Base-by-base conservation (phyloP, 2,113 vertebrate genomes). In the Grallaria varia region DNA sequence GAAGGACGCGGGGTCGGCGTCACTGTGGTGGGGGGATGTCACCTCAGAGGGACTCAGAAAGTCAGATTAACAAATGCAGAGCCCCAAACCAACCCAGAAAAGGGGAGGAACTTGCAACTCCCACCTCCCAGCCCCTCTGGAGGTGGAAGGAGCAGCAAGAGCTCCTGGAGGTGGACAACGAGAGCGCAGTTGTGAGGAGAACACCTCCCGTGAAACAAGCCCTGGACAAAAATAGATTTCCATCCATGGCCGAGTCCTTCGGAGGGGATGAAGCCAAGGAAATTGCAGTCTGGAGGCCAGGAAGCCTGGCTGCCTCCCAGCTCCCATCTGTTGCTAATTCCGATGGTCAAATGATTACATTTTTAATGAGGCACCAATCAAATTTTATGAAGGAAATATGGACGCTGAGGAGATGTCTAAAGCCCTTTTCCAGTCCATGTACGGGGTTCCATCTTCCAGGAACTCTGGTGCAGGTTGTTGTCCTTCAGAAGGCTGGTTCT, bases 361-460 rank as follows among this genome's bases (percentile, higher is more conserved):
- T 81, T 91, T 96, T 96, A 96, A 95, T 94, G 94, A 96, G 93
- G 89, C 90, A 89, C 66, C 90, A 25, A 72, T 93, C 94, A 83
- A 56, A 47, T 53, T 93, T 92, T 84, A 88, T 67, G 73, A 91
- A 93, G 93, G 90, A 87, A 96, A 89, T 35, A 5, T 35, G 91
- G 81, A 63, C 0, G 5, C 64, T 90, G 25, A 86, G 59, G 79
- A 78, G 86, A 84, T 37, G 69, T 64, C 95, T 95, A n/a, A 78
- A 66, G 73, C 68, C 67, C 44, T 59, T 82, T 78, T 40, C 53
- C 37, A 27, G 40, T 9, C 44, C 18, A 9, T 1, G 67, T 3
- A 19, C 3, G 49, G 63, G 79, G 72, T 39, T 40, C 37, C 37
- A 12, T 22, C 84, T 79, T 68, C 91, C 92, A 91, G 88, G 87